Evolutionary conservation across 1,140 invertebrate species (phyloP), one percentile per base, ranked within the genome.

Genomic region (Caenorhabditis briggsae): DNA sequence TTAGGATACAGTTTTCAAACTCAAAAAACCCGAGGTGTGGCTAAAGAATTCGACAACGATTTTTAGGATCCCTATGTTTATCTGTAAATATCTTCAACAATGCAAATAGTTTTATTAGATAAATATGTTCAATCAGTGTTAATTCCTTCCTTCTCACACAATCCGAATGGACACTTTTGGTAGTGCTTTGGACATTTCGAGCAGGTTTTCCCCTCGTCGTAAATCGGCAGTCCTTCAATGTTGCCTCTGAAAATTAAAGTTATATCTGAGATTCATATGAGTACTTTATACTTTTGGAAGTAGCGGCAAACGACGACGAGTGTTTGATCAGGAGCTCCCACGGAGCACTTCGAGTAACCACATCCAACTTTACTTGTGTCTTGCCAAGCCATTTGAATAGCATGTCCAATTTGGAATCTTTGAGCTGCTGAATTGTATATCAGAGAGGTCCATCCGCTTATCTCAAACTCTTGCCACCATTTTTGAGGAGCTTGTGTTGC

Each of bases 61-160:
- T 33, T 33, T 33, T 33, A 1, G 33, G 33, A 33, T 33, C 33
- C 33, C 33, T 3, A 33, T 33, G 33, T 33, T 33, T 14, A 64
- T 58, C 18, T n/a, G 56, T 58, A n/a, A 20, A 58, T 25, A 11
- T 18, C 59, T 20, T 25, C 18, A 61, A 70, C 20, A 33, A 64
- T 64, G 59, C 64, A 70, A 70, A 70, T 46, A 12, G 3, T 46
- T 33, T 70, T 18, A 43, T 70, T 70, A 70, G 14, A 70, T 43
- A 46, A 18, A 18, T 2, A 43, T 25, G 18, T 70, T 78, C 70
- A 50, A 48, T 78, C 70, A 53, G 46, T 78, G 2, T 78, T 46
- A 78, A 78, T 46, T 20, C 70, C 70, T 78, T 78, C 70, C n/a
- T 78, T 78, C 20, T 78, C 70, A 12, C 70, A 78, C n/a, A 78